A percentile compares a stretch with the other conserved stretches of the same genome.
These are phyloP conservation scores for Opisthograptis luteolata DNA, from an alignment of 2,888 invertebrate genomes.

Conservation along the genomic window DNA sequence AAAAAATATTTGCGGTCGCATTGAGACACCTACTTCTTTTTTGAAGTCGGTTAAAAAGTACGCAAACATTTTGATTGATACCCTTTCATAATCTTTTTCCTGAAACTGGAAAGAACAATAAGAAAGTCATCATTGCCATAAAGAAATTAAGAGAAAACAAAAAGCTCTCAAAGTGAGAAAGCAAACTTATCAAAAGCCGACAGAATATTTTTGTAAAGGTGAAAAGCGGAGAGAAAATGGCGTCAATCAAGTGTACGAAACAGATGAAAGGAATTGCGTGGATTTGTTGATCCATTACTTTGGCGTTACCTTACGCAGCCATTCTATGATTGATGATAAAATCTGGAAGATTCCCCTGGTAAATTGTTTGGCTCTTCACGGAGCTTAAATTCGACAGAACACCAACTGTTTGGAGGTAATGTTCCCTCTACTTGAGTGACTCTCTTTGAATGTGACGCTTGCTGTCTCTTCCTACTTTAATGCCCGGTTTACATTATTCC, in stretches of 20 bases:
- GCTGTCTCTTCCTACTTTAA: too few species aligned
- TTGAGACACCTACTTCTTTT: background rate
- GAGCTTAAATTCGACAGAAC: too few species aligned
- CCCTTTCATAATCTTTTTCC: background rate
- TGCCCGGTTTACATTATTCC: too few species aligned
- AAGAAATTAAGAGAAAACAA: conserved; percentile 5
- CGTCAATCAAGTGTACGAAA: conserved; percentile 17
- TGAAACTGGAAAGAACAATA: background rate
- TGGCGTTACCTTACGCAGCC: conserved; percentile 12
- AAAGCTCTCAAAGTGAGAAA: background rate
- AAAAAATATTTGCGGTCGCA: too few species aligned
- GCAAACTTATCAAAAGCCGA: conserved; percentile 4
- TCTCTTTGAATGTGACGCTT: too few species aligned
- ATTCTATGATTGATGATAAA: conserved; percentile 3
- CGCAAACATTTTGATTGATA: background rate
- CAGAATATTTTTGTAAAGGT: background rate
- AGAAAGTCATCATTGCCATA: conserved; percentile 5
- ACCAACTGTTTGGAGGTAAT: too few species aligned
- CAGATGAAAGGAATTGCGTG: conserved; percentile 15
- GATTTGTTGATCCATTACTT: conserved; percentile 16
- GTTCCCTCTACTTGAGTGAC: too few species aligned
- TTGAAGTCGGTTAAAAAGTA: background rate
- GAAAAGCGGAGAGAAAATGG: conserved; percentile 3
- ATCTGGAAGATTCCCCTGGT: background rate
- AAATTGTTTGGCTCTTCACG: background rate